phyloP scores from a whole-genome alignment of 2,888 invertebrate genomes.

The Phortica okadai region DNA sequence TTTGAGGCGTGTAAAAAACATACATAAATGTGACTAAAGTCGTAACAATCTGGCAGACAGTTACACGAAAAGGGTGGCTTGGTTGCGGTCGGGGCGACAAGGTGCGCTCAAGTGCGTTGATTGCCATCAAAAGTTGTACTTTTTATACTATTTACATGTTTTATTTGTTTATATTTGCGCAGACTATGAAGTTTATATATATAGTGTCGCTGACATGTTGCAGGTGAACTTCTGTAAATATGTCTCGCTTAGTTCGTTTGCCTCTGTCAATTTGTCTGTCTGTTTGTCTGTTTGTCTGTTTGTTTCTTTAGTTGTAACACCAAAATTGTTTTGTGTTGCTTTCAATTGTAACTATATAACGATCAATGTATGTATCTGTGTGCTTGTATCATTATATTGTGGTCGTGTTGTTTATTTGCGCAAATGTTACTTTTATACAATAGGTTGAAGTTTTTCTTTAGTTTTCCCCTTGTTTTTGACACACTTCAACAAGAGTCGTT shows the following conservation, averaged over 20 bases:
- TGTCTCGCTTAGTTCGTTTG: conserved; percentile 44
- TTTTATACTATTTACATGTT: conserved; percentile 54
- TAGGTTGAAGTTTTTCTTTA: not conserved
- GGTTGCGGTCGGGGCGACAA: conserved; percentile 51
- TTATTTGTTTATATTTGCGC: conserved; percentile 40
- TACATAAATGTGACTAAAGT: not conserved
- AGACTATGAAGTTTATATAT: conserved; percentile 28
- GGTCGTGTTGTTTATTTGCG: not conserved
- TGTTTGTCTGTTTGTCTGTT: not conserved
- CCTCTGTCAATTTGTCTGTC: not conserved
- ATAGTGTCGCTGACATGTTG: not conserved
- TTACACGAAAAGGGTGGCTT: conserved; percentile 1
- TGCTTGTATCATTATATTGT: not conserved
- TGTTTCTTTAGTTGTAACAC: not conserved
- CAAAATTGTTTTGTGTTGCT: not conserved
- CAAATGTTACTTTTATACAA: not conserved
- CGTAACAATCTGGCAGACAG: not conserved
- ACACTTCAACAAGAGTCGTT: too few species aligned
- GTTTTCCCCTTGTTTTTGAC: too few species aligned
- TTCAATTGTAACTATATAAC: not conserved
- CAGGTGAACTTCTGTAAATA: conserved; percentile 61
- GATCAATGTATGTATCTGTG: not conserved
- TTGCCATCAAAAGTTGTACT: conserved; percentile 64
- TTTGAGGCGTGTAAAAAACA: not conserved
- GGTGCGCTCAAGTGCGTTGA: conserved; percentile 66